A percentile compares a stretch with the other conserved stretches of the same genome.
phyloP scores from a whole-genome alignment of 2,113 vertebrate genomes.

The Xenopus tropicalis region DNA sequence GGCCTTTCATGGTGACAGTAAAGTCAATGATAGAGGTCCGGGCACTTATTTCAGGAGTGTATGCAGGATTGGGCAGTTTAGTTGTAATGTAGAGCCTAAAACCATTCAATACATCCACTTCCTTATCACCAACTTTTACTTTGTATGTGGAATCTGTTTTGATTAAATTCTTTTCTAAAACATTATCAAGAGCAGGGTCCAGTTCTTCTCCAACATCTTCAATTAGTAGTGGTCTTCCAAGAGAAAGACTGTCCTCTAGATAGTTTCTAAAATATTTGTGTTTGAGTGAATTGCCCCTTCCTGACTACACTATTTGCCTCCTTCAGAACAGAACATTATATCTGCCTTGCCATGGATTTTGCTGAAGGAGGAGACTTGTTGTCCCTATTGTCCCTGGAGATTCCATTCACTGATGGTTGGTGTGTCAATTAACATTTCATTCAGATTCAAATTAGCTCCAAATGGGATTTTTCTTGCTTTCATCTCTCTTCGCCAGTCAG shows the following conservation, averaged over 20 bases:
- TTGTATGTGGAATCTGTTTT: constrained; percentile 85
- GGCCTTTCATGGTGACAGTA: constrained; percentile 90
- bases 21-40: constrained; percentile 92
- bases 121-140: constrained; percentile 95
- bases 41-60: constrained; percentile 91
- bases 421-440: constrained; percentile 82
- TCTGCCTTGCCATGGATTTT: no score
- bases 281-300: no score
- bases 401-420: constrained; percentile 90
- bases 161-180: constrained; percentile 94
- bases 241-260: constrained; percentile 88
- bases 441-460: constrained; percentile 75
- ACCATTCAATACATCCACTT: constrained; percentile 86
- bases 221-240: constrained; percentile 88
- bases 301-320: no score
- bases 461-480: constrained; percentile 82
- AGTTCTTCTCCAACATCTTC: constrained; percentile 92
- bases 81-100: constrained; percentile 93
- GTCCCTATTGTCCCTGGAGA: constrained; percentile 87
- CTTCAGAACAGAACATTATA: no score
- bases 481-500: constrained; percentile 89
- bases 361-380: no score
- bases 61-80: constrained; percentile 87
- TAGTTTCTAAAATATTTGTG: constrained; percentile 95
- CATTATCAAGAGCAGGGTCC: constrained; percentile 87